A percentile compares a stretch with the other conserved stretches of the same genome.
Evolutionary conservation across 1,140 invertebrate genomes (phyloP).

Genomic region (Reticulitermes speratus): DNA sequence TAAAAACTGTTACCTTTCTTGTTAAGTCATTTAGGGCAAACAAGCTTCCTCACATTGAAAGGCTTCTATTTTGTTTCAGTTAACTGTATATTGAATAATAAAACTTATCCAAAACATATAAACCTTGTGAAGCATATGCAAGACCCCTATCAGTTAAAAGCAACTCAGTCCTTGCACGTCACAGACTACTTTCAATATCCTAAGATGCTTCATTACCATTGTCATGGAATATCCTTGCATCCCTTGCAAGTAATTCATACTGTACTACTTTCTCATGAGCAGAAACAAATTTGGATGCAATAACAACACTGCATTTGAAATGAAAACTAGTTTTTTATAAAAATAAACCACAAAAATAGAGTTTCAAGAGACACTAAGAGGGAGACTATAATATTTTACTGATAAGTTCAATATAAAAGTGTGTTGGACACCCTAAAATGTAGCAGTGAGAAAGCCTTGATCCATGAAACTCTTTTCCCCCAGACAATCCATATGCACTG

Average conservation of each 20-base stretch:
- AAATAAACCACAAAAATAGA: constrained; percentile 13
- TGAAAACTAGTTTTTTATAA: neutral
- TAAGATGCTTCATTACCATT: no score
- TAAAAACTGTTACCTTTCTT: neutral
- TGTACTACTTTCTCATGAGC: neutral
- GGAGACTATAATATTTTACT: neutral
- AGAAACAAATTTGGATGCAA: neutral
- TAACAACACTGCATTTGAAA: neutral
- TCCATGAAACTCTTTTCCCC: neutral
- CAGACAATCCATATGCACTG: neutral
- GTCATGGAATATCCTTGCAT: no score
- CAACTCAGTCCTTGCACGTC: no score
- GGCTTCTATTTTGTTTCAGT: no score
- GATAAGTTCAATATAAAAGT: neutral
- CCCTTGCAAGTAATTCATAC: neutral
- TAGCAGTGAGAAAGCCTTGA: neutral
- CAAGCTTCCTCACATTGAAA: neutral
- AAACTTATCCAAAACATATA: no score
- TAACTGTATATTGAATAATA: no score
- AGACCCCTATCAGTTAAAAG: no score
- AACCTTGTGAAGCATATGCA: no score
- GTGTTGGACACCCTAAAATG: neutral
- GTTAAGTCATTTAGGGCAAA: neutral
- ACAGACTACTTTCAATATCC: no score
- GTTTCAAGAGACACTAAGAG: neutral